Evolutionary conservation across 2,888 invertebrate species (phyloP).

Genomic region (Luffia ferchaultella): DNA sequence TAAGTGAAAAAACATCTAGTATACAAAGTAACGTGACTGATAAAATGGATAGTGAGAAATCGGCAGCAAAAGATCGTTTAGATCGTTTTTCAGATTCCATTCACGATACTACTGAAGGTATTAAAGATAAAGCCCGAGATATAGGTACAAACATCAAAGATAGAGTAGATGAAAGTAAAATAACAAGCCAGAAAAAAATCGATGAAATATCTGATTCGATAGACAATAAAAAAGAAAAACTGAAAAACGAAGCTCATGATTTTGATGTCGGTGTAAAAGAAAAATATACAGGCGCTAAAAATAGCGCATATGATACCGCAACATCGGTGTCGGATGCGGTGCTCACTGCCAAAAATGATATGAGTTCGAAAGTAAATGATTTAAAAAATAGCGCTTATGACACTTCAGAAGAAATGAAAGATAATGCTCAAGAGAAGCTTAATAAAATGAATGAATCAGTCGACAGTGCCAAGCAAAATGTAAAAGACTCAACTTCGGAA

Average conservation of each 20-base stretch:
- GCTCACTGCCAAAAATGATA: neutral
- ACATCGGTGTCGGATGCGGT: slow-evolving; percentile 28
- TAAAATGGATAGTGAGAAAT: slow-evolving; percentile 24
- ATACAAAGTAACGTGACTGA: slow-evolving; percentile 26
- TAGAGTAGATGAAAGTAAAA: slow-evolving; percentile 38
- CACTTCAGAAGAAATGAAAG: slow-evolving; percentile 30
- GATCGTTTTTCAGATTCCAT: slow-evolving; percentile 38
- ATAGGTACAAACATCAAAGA: slow-evolving; percentile 45
- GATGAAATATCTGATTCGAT: slow-evolving; percentile 32
- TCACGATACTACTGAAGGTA: slow-evolving; percentile 33
- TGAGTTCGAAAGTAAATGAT: neutral
- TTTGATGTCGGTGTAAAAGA: slow-evolving; percentile 31
- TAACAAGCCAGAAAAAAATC: slow-evolving; percentile 29
- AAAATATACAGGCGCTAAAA: slow-evolving; percentile 15
- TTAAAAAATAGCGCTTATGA: slow-evolving; percentile 27
- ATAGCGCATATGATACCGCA: slow-evolving; percentile 31
- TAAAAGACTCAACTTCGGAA: slow-evolving; percentile 27
- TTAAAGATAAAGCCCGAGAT: slow-evolving; percentile 42
- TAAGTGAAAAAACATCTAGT: slow-evolving; percentile 24
- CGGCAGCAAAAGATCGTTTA: slow-evolving; percentile 30
- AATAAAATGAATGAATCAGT: slow-evolving; percentile 34
- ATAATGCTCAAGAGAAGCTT: slow-evolving; percentile 31
- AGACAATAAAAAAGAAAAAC: slow-evolving; percentile 27
- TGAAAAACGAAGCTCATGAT: slow-evolving; percentile 27
- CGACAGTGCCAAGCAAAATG: slow-evolving; percentile 35